These are phyloP conservation scores for Drosophila kikkawai DNA, from an alignment of 1,140 invertebrate genomes.

Conservation along the genomic window DNA sequence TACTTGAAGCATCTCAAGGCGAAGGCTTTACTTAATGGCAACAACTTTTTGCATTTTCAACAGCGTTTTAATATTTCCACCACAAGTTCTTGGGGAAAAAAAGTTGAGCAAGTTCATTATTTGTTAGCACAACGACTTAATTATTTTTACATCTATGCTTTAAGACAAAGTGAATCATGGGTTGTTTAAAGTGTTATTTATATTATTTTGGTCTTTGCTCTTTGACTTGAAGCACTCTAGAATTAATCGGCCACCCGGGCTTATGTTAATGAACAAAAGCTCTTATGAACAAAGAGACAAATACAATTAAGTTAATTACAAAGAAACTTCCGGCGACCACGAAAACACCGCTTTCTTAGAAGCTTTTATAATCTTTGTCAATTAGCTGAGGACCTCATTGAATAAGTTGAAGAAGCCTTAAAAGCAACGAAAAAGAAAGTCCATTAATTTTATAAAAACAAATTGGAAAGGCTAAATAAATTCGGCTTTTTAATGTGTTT, in stretches of 20 bases:
- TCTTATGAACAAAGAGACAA: constrained; percentile 7
- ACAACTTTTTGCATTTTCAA: constrained; percentile 51
- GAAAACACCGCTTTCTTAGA: not conserved
- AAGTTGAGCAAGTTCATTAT: constrained; percentile 55
- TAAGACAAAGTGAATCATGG: constrained; percentile 30
- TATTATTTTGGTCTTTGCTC: not conserved
- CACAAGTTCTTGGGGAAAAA: not conserved
- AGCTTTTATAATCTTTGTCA: constrained; percentile 18
- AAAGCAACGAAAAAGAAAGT: not conserved
- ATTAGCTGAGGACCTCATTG: constrained; percentile 12
- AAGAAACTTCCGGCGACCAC: not conserved
- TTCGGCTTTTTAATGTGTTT: not conserved
- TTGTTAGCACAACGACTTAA: constrained; percentile 26
- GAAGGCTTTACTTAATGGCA: constrained; percentile 55
- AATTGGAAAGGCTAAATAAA: not conserved
- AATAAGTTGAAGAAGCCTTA: not conserved
- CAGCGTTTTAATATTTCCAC: constrained; percentile 51
- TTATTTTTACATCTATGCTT: constrained; percentile 32
- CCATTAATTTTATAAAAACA: constrained; percentile 19
- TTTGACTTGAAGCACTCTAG: constrained; percentile 6
- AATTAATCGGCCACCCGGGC: not conserved
- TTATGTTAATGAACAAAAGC: constrained; percentile 25
- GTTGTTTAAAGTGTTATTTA: not conserved
- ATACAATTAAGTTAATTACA: constrained; percentile 33
- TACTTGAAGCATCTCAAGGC: constrained; percentile 10